Evolutionary conservation across 1,140 invertebrate species (phyloP), one percentile per base, ranked within the genome.

Genomic region (Neelides sp.): DNA sequence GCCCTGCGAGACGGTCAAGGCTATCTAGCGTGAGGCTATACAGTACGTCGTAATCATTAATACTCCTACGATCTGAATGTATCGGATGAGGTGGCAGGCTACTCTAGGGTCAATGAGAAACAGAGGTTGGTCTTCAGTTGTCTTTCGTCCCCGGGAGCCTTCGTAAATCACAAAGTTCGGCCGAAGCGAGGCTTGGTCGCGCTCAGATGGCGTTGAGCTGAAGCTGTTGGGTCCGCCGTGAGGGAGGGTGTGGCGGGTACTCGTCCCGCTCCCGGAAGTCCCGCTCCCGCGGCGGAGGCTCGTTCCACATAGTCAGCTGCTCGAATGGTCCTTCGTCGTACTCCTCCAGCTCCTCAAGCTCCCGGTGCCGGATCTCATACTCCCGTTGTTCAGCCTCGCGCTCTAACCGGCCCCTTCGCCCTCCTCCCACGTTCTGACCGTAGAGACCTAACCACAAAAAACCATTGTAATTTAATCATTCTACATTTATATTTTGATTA

Each of bases 271-370:
- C 34, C 32, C 60, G 55, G 24, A 50, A 51, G 42, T 55, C 41
- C 8, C 55, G 55, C 28, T 60, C 48, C n/a, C n/a, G n/a, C n/a
- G n/a, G n/a, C n/a, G n/a, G n/a, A n/a, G 54, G 19, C 35, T 47
- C 12, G n/a, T 32, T 39, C 53, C 47, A 55, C 48, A 50, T 50
- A 12, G 51, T 50, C 28, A 57, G 44, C 39, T 58, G 50, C 46
- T 58, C 56, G 37, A 58, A 58, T 48, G 51, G 48, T 51, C 56
- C 56, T 54, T 58, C 56, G 27, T 58, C 56, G 43, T 57, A 57
- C 15, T 57, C 55, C 27, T 51, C 47, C 19, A 55, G n/a, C 30
- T 49, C 46, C 4, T 54, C 52, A 34, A 54, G 17, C 23, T 54
- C 39, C 2, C 20, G 22, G 15, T 52, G 41, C 26, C 48, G 28